Conservation (phyloP, 2,888 invertebrate genomes). For the Yponomeuta sedellus region DNA sequence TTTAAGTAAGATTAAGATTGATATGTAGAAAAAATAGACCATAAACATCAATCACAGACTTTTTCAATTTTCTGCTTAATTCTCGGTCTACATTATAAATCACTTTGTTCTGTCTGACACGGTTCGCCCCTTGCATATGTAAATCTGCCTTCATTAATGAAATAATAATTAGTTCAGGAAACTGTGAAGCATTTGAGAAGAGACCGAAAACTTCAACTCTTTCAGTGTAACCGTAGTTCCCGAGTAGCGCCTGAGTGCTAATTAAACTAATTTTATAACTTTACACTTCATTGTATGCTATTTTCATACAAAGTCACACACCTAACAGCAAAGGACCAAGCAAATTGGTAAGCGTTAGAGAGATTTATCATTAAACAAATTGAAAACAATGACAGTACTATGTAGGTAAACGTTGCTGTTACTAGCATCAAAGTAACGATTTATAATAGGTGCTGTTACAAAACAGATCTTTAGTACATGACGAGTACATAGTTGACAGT, state of each 20-base stretch:
- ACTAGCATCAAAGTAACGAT: neutral
- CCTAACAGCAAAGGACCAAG: neutral
- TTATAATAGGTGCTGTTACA: neutral
- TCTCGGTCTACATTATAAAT: too few species aligned
- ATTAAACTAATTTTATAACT: slow-evolving; percentile 42
- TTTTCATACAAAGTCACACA: neutral
- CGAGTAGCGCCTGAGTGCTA: slow-evolving; percentile 30
- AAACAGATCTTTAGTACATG: neutral
- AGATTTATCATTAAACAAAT: too few species aligned
- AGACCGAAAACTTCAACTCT: neutral
- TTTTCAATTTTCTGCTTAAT: too few species aligned
- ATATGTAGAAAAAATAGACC: too few species aligned
- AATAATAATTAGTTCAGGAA: neutral
- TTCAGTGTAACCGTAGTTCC: neutral
- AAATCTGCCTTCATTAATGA: too few species aligned
- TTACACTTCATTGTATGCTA: slow-evolving; percentile 7
- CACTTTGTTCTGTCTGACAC: too few species aligned
- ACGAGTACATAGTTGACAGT: neutral
- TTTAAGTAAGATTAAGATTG: too few species aligned
- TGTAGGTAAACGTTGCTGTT: too few species aligned
- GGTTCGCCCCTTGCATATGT: too few species aligned
- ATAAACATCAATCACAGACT: too few species aligned
- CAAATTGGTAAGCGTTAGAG: neutral
- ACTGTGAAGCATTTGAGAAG: neutral
- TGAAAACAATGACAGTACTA: too few species aligned